Conservation (phyloP, 2,888 invertebrate genomes). For the Dryococelus australis region DNA sequence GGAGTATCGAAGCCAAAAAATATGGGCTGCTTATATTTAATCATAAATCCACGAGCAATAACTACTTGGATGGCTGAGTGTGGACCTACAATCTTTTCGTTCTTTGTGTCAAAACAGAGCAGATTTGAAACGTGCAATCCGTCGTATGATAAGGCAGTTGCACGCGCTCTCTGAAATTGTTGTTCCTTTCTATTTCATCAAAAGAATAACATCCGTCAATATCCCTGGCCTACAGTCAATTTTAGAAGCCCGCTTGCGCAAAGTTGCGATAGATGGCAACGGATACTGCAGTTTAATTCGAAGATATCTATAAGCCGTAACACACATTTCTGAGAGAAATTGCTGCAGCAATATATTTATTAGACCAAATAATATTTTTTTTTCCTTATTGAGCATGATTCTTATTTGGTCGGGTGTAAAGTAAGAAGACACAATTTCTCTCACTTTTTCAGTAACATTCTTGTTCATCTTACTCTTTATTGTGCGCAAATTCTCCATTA, state of each 20-base stretch:
- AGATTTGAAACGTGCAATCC: slow-evolving; percentile 48
- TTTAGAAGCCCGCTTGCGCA: slow-evolving; percentile 47
- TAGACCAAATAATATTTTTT: slow-evolving; percentile 23
- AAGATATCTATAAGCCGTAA: slow-evolving; percentile 31
- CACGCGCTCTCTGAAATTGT: slow-evolving; percentile 41
- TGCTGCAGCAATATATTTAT: slow-evolving; percentile 32
- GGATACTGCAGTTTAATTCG: slow-evolving; percentile 30
- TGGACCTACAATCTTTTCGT: slow-evolving; percentile 46
- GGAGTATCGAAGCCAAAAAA: slow-evolving; percentile 50
- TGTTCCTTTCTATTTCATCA: slow-evolving; percentile 34
- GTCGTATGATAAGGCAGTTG: slow-evolving; percentile 48
- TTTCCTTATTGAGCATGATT: slow-evolving; percentile 13
- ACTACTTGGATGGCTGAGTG: slow-evolving; percentile 49
- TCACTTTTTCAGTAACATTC: not conserved
- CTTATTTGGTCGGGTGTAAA: slow-evolving; percentile 33
- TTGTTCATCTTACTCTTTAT: not conserved
- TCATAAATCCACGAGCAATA: slow-evolving; percentile 48
- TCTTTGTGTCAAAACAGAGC: slow-evolving; percentile 47
- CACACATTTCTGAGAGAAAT: slow-evolving; percentile 29
- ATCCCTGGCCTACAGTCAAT: slow-evolving; percentile 45
- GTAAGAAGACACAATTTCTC: not conserved
- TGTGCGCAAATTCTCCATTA: not conserved
- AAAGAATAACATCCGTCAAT: slow-evolving; percentile 33
- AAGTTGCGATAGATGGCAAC: slow-evolving; percentile 42
- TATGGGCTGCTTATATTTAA: slow-evolving; percentile 50